phyloP scores from a whole-genome alignment of 2,888 invertebrate genomes.

The Sphecodes monilicornis region DNA sequence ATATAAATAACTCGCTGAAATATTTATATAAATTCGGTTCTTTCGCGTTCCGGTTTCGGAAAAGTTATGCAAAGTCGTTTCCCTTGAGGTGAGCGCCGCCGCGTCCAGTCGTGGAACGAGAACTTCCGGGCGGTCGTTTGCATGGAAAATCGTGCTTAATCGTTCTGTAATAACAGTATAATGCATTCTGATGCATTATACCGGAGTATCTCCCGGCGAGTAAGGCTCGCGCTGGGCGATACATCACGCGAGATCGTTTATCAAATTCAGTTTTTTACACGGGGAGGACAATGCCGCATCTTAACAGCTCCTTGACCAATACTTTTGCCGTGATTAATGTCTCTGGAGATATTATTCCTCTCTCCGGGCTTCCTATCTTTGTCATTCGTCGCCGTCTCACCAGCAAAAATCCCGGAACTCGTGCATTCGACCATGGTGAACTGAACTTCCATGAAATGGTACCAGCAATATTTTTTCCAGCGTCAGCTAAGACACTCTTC shows the following conservation, averaged over 20 bases:
- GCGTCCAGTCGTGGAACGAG: neutral
- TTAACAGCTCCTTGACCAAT: conserved; percentile 57
- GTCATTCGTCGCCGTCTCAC: neutral
- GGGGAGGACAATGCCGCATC: conserved; percentile 43
- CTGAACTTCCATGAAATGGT: neutral
- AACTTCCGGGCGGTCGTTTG: conserved; percentile 12
- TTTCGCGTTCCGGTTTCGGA: neutral
- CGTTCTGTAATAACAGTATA: conserved; percentile 28
- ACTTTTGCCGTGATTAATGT: conserved; percentile 56
- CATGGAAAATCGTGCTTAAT: conserved; percentile 33
- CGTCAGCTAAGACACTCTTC: neutral
- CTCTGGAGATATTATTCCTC: conserved; percentile 43
- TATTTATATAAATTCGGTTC: neutral
- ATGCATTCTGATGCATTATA: conserved; percentile 25
- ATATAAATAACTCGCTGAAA: neutral
- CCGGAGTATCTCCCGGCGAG: neutral
- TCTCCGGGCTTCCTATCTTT: conserved; percentile 24
- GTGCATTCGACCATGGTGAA: neutral
- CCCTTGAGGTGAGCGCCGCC: neutral
- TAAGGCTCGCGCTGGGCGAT: conserved; percentile 22
- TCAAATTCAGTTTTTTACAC: conserved; percentile 37
- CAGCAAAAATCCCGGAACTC: neutral
- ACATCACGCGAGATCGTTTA: conserved; percentile 53
- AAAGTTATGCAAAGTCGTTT: conserved; percentile 1
- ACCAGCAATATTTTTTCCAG: neutral